Evolutionary conservation across 2,888 invertebrate genomes (phyloP).

Genomic region (Adelphocoris suturalis): DNA sequence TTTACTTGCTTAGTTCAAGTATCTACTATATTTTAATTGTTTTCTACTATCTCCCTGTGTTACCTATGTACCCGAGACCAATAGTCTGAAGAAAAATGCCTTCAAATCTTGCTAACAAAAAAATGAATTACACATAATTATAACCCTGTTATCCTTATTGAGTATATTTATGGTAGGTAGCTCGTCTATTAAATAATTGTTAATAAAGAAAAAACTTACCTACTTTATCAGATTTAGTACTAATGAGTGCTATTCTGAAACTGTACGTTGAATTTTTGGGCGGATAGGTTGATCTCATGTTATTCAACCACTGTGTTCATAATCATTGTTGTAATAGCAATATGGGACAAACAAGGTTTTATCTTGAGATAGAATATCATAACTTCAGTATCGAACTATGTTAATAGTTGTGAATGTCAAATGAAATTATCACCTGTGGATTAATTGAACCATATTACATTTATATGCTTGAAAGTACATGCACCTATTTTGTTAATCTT

Average conservation of each 20-base stretch:
- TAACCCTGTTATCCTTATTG: neutral
- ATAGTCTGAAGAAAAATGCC: slow-evolving; percentile 70
- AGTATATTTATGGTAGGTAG: neutral
- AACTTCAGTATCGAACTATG: neutral
- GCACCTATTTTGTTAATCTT: too few relatives aligned
- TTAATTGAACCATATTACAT: too few relatives aligned
- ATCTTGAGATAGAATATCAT: slow-evolving; percentile 5
- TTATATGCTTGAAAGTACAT: too few relatives aligned
- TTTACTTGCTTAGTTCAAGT: neutral
- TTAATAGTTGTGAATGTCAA: too few relatives aligned
- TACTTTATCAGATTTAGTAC: slow-evolving; percentile 18
- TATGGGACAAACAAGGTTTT: slow-evolving; percentile 24
- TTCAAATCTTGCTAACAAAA: slow-evolving; percentile 55
- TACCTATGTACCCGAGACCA: slow-evolving; percentile 50
- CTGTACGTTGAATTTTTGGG: slow-evolving; percentile 62
- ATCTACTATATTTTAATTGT: neutral
- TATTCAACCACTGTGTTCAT: slow-evolving; percentile 69
- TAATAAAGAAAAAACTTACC: slow-evolving; percentile 1
- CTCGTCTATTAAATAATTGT: slow-evolving; percentile 9
- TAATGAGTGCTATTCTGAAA: slow-evolving; percentile 12
- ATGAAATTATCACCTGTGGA: too few relatives aligned
- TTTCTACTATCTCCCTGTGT: neutral
- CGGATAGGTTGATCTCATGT: slow-evolving; percentile 67
- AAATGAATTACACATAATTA: slow-evolving; percentile 1
- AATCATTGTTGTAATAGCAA: slow-evolving; percentile 55